Evolutionary conservation across 2,888 invertebrate genomes (phyloP), one percentile per base, ranked within the genome.

Genomic region (Spisula solida): DNA sequence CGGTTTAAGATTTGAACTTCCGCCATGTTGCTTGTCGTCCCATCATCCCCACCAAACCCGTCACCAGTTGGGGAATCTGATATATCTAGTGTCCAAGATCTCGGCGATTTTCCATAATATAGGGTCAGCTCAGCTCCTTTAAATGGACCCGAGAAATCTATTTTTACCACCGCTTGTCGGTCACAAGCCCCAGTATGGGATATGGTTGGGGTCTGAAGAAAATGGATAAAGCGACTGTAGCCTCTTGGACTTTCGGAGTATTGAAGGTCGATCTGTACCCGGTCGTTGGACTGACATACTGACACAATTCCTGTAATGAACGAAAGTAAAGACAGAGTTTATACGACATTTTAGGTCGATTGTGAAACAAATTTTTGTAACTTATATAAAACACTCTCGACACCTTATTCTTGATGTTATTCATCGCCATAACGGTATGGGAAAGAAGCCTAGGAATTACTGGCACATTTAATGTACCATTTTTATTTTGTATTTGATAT

Each of bases 1-100:
- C 95, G 88, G 91, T 96, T 96, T 83, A 95, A 94, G 34, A 96
- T 94, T 80, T 96, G 96, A n/a, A 94, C 92, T 87, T 96, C 96
- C 16, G 96, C 96, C 94, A 94, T 96, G 92, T 95, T 95, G 85
- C 94, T 94, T 1, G 94, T 95, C 12, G 95, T 94, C 0, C 94
- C 94, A 86, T 94, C 94, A 86, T 95, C 95, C 0, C 95, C 95
- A 0, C 96, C 96, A 86, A 95, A 95, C 0, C 96, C 96, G 85
- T 96, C 95, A 0, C 96, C 95, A 0, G 94, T 94, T 0, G 94
- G 93, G 0, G 96, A 95, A 89, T 96, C 96, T 0, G 96, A 95
- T 25, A 96, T 93, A 89, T 96, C 95, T 75, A 96, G 91, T 1
- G 96, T 96, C 96, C 96, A 96, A 31, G 95, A 91, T 8, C 94